Conservation (phyloP, 2,888 invertebrate genomes). For the Drosophila maculinotata region DNA sequence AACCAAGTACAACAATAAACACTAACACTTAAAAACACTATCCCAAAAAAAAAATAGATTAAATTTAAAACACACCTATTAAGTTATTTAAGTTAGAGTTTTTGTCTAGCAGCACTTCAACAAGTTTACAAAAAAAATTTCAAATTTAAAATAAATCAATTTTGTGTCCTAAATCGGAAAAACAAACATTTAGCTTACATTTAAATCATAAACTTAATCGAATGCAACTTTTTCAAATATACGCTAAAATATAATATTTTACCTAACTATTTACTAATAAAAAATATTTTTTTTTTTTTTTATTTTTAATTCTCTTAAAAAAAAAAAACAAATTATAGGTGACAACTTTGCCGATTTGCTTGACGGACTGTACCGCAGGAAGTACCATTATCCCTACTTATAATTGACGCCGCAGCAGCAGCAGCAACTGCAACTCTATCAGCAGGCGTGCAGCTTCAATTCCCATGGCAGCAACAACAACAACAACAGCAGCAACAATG, state of each 20-base stretch:
- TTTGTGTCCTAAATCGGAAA: constrained; percentile 1
- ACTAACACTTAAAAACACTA: constrained; percentile 14
- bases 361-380: constrained; percentile 85
- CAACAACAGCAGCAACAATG: constrained; percentile 40
- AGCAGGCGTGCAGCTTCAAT: constrained; percentile 72
- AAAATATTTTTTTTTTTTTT: constrained; percentile 26
- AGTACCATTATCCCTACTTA: constrained; percentile 85
- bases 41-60: constrained; percentile 1
- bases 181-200: constrained; percentile 42
- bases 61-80: constrained; percentile 4
- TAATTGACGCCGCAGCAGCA: constrained; percentile 83
- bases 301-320: constrained; percentile 32
- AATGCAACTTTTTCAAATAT: constrained; percentile 52
- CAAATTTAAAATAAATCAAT: constrained; percentile 2
- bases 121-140: neutral
- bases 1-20: constrained; percentile 24
- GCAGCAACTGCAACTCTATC: constrained; percentile 74
- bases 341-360: constrained; percentile 83
- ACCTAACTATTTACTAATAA: constrained; percentile 45
- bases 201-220: neutral
- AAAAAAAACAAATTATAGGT: constrained; percentile 54
- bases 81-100: constrained; percentile 39
- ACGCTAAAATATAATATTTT: constrained; percentile 15
- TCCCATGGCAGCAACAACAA: constrained; percentile 41
- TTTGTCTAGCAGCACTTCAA: constrained; percentile 22